phyloP scores from a whole-genome alignment of 2,888 invertebrate genomes.

The Melanostoma mellinum region DNA sequence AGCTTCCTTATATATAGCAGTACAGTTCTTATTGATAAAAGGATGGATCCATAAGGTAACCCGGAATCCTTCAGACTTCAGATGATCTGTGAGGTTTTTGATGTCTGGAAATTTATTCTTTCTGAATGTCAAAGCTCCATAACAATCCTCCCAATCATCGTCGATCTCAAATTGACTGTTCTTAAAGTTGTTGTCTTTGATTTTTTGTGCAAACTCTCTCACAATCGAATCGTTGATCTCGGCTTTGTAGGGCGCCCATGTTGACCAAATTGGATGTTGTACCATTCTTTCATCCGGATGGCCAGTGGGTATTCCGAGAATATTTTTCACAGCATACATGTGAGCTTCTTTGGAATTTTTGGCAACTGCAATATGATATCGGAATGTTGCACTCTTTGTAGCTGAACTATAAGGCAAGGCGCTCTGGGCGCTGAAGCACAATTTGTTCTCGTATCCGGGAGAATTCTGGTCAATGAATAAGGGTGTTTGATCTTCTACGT shows the following conservation, averaged over 20 bases:
- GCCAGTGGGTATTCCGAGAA: slow-evolving; percentile 84
- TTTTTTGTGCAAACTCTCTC: slow-evolving; percentile 86
- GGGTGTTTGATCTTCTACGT: slow-evolving; percentile 85
- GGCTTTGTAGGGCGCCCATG: slow-evolving; percentile 86
- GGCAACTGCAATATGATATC: slow-evolving; percentile 85
- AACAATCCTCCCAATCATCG: slow-evolving; percentile 93
- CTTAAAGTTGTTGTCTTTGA: slow-evolving; percentile 85
- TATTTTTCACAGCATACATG: slow-evolving; percentile 84
- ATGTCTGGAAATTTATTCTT: slow-evolving; percentile 87
- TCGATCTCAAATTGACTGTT: slow-evolving; percentile 93
- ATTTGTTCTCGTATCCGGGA: slow-evolving; percentile 77
- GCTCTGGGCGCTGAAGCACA: slow-evolving; percentile 83
- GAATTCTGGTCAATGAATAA: slow-evolving; percentile 87
- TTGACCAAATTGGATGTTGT: slow-evolving; percentile 92
- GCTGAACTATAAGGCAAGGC: slow-evolving; percentile 83
- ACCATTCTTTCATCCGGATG: slow-evolving; percentile 87
- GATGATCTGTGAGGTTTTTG: slow-evolving; percentile 84
- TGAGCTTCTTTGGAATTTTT: slow-evolving; percentile 85
- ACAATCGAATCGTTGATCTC: slow-evolving; percentile 86
- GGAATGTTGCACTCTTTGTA: slow-evolving; percentile 78
- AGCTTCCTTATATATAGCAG: slow-evolving; percentile 84
- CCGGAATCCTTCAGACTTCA: slow-evolving; percentile 87
- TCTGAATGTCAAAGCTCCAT: slow-evolving; percentile 90
- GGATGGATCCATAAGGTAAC: slow-evolving; percentile 94
- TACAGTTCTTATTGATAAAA: slow-evolving; percentile 90